Base-by-base conservation (phyloP, 2,113 vertebrate species). In the Steatornis caripensis region DNA sequence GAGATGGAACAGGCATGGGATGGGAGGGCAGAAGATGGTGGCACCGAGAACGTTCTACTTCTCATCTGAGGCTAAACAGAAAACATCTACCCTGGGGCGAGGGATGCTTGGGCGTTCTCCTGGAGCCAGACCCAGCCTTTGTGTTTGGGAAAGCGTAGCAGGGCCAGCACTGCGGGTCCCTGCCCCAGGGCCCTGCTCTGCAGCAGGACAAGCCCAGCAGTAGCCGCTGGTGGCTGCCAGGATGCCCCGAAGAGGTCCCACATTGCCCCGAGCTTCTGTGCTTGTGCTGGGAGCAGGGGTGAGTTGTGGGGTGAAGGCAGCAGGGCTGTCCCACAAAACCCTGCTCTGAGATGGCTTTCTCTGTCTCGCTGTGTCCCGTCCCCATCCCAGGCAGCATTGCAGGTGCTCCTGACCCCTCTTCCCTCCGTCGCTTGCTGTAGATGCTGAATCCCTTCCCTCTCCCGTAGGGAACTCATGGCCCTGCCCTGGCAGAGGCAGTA, bases 191-290 rank as follows among this genome's bases (percentile, higher is more conserved):
- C 6, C 54, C 36, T 30, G 37, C 66, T 43, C 46, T 53, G 57
- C 48, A 55, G 21, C 34, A 37, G 39, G 46, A 34, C 14, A 18
- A 45, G 43, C 46, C 46, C 39, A 46, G 41, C 36, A 57, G 51
- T 10, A 53, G 53, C 53, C 3, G 2, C 29, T 45, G 66, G 37
- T 34, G 36, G 37, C 58, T n/a, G 12, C 12, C 22, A 15, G 37
- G 60, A 16, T 32, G n/a, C 15, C 24, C 13, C 0, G 0, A n/a
- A 12, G n/a, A 57, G 26, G 57, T 66, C 68, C 37, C 29, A 10
- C 7, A 1, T 12, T 0, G 0, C 19, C 89, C 43, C 0, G 6
- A 58, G 72, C 49, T 19, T 23, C 60, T 53, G 51, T 26, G 23
- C 37, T 11, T 18, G 20, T 41, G 36, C 43, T 51, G 60, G 23